Evolutionary conservation across 1,140 invertebrate genomes (phyloP), one percentile per base, ranked within the genome.

Genomic region (Paraescarpia echinospica): DNA sequence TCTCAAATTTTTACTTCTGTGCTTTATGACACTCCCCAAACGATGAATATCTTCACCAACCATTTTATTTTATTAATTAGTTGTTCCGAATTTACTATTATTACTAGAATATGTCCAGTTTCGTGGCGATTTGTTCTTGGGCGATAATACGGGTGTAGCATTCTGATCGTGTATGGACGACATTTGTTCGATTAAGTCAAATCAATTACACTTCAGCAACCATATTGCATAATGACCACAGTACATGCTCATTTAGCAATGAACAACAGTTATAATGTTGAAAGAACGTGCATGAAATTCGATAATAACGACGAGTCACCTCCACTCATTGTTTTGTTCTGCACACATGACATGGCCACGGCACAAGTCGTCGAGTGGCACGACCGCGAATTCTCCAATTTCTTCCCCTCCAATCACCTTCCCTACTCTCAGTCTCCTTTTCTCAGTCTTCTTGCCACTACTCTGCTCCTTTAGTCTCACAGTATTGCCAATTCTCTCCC

Each of bases 1-100:
- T 51, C 91, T 92, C 51, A 35, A 92, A 51, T 92, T 51, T 51
- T 22, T 51, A 92, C 91, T 92, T 91, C 22, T 34, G 14, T 91
- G n/a, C 90, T 35, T n/a, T 22, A 22, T 89, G 77, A 51, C 9
- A 9, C 34, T 51, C 22, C 31, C 22, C 4, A 92, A 5, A 27
- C 59, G 22, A 2, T 77, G 18, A 77, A 14, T 77, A 27, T 27
- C 18, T 77, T 18, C 18, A 77, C 8, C 9, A 77, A 22, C 59
- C 59, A 27, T n/a, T n/a, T n/a, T 77, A 77, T 12, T 77, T 77
- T 12, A 77, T 31, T 27, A 77, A 77, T 27, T 27, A 14, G 27
- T 77, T 77, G 22, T 27, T 77, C 22, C 59, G 9, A 77, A 77
- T 1, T 77, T 1, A 77, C 59, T 18, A 22, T 77, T 27, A 77